phyloP scores from a whole-genome alignment of 2,888 invertebrate species.

The Orthosia gothica region DNA sequence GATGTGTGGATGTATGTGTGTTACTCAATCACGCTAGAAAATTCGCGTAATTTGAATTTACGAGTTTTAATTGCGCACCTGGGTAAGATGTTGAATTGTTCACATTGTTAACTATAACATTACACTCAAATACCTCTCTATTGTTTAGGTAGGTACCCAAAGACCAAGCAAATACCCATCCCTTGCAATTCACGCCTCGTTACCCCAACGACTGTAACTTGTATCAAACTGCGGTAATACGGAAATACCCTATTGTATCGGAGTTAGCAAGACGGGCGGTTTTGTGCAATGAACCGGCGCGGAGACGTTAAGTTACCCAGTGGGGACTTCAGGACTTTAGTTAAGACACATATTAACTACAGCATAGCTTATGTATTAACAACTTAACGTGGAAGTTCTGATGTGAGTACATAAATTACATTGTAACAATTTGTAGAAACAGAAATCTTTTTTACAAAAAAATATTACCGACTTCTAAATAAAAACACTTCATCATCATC shows the following conservation, averaged over 20 bases:
- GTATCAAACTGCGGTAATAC: constrained; percentile 15
- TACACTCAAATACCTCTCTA: too few relatives aligned
- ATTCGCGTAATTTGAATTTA: too few relatives aligned
- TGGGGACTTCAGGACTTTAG: constrained; percentile 8
- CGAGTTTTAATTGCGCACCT: too few relatives aligned
- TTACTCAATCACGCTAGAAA: too few relatives aligned
- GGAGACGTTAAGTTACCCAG: not conserved
- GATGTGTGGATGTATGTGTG: too few relatives aligned
- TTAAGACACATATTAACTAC: not conserved
- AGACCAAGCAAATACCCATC: not conserved
- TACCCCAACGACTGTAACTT: constrained; percentile 9
- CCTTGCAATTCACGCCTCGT: not conserved
- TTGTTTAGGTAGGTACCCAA: too few relatives aligned
- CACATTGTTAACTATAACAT: too few relatives aligned
- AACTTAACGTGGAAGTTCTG: not conserved
- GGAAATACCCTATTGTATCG: constrained; percentile 2
- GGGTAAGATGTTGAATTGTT: too few relatives aligned
- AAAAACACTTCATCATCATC: too few relatives aligned
- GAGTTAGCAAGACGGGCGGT: constrained; percentile 7
- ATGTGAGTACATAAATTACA: too few relatives aligned
- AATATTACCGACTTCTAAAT: too few relatives aligned
- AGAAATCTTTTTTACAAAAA: too few relatives aligned
- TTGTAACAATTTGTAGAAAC: not conserved
- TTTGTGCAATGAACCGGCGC: not conserved
- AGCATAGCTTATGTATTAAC: constrained; percentile 8